Percentiles rank a stretch among this genome's conserved stretches.
These are phyloP conservation scores for Drosophila ezoana DNA, from an alignment of 2,888 invertebrate genomes.

Conservation along the genomic window DNA sequence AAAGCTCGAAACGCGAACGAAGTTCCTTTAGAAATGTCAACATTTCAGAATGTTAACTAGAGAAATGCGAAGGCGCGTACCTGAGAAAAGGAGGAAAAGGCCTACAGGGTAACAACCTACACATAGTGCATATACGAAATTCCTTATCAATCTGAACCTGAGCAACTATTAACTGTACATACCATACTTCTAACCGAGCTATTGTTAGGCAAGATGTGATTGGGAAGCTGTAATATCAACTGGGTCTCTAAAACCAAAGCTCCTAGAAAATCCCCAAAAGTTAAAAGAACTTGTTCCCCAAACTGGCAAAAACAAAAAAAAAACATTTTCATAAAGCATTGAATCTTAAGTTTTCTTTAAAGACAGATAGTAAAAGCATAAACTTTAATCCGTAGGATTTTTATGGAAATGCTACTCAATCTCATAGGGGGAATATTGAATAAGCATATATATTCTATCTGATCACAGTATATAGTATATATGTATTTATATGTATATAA, in stretches of 20 bases:
- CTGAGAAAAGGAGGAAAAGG: conserved; percentile 48
- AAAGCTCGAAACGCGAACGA: conserved; percentile 54
- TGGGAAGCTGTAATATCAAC: conserved; percentile 35
- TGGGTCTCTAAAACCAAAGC: background rate
- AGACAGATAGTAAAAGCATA: background rate
- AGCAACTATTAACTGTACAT: conserved; percentile 39
- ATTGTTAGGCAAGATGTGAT: conserved; percentile 30
- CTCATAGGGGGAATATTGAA: conserved; percentile 1
- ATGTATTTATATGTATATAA: conserved; percentile 4
- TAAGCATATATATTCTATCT: background rate
- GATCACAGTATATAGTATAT: conserved; percentile 20
- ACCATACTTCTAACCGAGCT: conserved; percentile 35
- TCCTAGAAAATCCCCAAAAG: background rate
- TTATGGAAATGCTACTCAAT: conserved; percentile 2
- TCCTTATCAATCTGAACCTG: conserved; percentile 43
- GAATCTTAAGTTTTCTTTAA: background rate
- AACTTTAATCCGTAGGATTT: background rate
- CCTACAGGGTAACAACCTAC: conserved; percentile 55
- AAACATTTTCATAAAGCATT: background rate
- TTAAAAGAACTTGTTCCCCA: background rate
- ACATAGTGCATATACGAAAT: conserved; percentile 20
- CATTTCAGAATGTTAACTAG: conserved; percentile 71
- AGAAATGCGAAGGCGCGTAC: conserved; percentile 72
- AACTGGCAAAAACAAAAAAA: background rate
- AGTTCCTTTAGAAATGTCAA: conserved; percentile 66